Base-by-base conservation (phyloP, 1,140 invertebrate species). In the Magallana gigas region DNA sequence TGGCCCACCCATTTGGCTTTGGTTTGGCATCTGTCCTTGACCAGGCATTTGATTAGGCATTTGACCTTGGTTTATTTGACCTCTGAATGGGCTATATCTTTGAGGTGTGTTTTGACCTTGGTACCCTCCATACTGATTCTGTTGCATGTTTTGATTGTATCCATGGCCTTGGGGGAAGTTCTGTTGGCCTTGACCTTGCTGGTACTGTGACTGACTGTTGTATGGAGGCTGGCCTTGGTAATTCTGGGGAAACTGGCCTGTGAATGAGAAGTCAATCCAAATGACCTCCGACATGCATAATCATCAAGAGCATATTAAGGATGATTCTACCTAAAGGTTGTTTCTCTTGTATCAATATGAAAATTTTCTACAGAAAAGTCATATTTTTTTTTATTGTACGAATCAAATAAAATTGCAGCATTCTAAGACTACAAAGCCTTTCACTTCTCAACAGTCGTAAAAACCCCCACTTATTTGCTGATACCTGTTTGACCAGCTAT, bases 71-170 rank as follows among this genome's bases (percentile, higher is more conserved):
- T 58, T 58, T 64, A 85, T 57, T 36, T 86, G 87, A 76, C 88
- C 59, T 60, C 90, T 84, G 64, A 88, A 90, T 12, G 80, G 85
- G 81, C 62, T 85, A 71, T 87, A 90, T 57, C 88, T 88, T 48
- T 88, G 90, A 8, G 85, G 62, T 0, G 76, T 83, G 12, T 88
- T 85, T 71, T 90, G 91, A 11, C 90, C 90, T 81, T 89, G 90
- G 64, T 91, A 92, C 68, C 85, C 84, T n/a, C 86, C 86, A 86
- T 92, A 93, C 87, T 91, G 91, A 83, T 92, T 88, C 58, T 87
- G 90, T 57, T 81, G 82, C 90, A 91, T 91, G 60, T 89, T 89
- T 60, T 90, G 91, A 82, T 82, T 88, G 82, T 91, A 91, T 56
- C 89, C 92, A 64, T 91, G 90, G 57, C 90, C 89, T 81, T 91